Conservation (phyloP, 1,140 invertebrate genomes). For the Manduca sexta region DNA sequence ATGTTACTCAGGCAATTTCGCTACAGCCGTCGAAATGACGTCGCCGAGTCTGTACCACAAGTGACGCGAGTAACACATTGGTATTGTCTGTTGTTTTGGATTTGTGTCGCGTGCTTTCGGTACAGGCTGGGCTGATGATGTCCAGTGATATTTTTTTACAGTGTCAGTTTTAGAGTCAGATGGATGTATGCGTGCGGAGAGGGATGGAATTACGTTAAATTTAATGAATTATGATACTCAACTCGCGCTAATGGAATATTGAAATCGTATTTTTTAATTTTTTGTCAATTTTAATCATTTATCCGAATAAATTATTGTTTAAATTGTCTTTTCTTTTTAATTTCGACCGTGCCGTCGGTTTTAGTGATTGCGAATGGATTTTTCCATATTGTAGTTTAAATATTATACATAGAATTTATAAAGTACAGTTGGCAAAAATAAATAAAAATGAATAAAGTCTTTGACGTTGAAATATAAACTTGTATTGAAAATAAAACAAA, state of each 20-base stretch:
- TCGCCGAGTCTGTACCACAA: too few species aligned
- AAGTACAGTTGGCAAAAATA: not conserved
- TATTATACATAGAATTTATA: too few species aligned
- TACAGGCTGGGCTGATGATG: not conserved
- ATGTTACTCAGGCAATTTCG: too few species aligned
- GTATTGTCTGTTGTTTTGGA: too few species aligned
- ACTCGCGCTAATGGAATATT: constrained; percentile 8
- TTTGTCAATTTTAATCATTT: constrained; percentile 6
- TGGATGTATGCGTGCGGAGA: constrained; percentile 9
- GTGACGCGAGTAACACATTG: too few species aligned
- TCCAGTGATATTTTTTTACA: not conserved
- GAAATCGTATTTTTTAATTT: constrained; percentile 12
- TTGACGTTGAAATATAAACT: too few species aligned
- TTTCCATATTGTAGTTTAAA: too few species aligned
- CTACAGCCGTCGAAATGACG: too few species aligned
- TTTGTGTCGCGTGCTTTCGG: too few species aligned
- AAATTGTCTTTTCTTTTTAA: constrained; percentile 5
- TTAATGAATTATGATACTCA: constrained; percentile 19
- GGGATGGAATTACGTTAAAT: constrained; percentile 5
- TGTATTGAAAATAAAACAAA: too few species aligned
- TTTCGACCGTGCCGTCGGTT: not conserved
- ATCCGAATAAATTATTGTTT: constrained; percentile 14
- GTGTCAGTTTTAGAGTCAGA: not conserved
- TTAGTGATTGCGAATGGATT: not conserved
- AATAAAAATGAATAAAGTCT: not conserved